Conservation (phyloP, 2,888 invertebrate species). For the Folsomia candida region DNA sequence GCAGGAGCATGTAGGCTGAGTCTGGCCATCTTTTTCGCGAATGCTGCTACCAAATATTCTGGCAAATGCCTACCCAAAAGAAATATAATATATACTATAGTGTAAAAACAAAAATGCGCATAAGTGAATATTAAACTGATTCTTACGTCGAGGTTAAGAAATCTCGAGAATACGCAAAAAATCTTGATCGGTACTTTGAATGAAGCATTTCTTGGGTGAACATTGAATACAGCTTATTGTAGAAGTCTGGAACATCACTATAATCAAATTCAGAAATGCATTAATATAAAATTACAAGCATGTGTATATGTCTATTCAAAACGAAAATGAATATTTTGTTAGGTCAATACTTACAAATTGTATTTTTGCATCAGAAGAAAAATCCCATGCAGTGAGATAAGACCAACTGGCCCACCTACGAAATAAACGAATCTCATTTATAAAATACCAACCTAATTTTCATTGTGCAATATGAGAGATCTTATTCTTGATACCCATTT, state of each 20-base stretch:
- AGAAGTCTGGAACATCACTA: conserved; percentile 88
- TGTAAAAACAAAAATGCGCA: conserved; percentile 8
- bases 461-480: neutral
- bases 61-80: conserved; percentile 77
- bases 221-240: conserved; percentile 90
- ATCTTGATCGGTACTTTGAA: conserved; percentile 81
- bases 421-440: conserved; percentile 41
- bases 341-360: conserved; percentile 71
- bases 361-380: conserved; percentile 83
- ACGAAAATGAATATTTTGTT: too few species aligned
- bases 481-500: conserved; percentile 61
- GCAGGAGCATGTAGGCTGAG: conserved; percentile 79
- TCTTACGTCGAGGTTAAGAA: conserved; percentile 85
- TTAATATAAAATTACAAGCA: conserved; percentile 16
- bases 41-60: conserved; percentile 85
- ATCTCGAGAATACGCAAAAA: conserved; percentile 83
- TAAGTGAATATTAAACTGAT: neutral
- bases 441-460: neutral
- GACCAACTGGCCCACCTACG: conserved; percentile 78
- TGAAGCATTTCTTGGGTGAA: conserved; percentile 87
- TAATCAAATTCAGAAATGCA: conserved; percentile 47
- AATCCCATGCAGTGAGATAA: conserved; percentile 87
- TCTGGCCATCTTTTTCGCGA: conserved; percentile 82
- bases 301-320: too few species aligned
- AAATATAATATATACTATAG: too few species aligned